Evolutionary conservation across 2,888 invertebrate species (phyloP), one percentile per base, ranked within the genome.

Genomic region (Eupithecia tripunctaria): DNA sequence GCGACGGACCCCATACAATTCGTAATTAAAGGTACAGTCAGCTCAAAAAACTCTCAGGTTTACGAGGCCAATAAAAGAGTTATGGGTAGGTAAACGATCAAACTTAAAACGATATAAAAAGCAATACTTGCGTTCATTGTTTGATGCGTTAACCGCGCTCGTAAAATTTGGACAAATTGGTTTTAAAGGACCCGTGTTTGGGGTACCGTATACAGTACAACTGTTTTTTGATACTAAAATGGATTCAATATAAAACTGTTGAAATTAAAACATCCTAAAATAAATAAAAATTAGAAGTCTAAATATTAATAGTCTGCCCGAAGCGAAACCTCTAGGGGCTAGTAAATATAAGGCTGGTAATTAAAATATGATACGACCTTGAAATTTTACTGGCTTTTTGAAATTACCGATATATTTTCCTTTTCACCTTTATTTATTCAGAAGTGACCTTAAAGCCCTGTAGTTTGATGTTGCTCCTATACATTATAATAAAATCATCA

Each of bases 131-230:
- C 86, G 79, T 88, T 90, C 87, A 88, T 90, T 91, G 90, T 89
- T 91, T 89, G 89, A 89, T 90, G 87, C 87, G 86, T 82, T 84
- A 85, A 86, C 86, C 84, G 85, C 82, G 84, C 81, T 91, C 91
- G 89, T 93, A 91, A 92, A 93, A 84, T 86, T 84, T 80, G 85
- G 85, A 91, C 91, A 91, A 93, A 93, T 91, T 90, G 92, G 88
- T 90, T 91, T 90, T 89, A 86, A 89, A 86, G 84, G 84, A 84
- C 86, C 88, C 81, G 78, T 3, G 71, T 76, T 83, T 80, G 2
- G 68, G 51, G 67, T 67, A 64, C 64, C 38, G 64, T 38, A 18
- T n/a, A n/a, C n/a, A n/a, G 10, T 10, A 51, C 10, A 47, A 21
- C n/a, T 21, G 47, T 51, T 51, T 43, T 43, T 51, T 21, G 3